phyloP scores from a whole-genome alignment of 2,113 vertebrate genomes.

The Hypocryptadius cinnamomeus region DNA sequence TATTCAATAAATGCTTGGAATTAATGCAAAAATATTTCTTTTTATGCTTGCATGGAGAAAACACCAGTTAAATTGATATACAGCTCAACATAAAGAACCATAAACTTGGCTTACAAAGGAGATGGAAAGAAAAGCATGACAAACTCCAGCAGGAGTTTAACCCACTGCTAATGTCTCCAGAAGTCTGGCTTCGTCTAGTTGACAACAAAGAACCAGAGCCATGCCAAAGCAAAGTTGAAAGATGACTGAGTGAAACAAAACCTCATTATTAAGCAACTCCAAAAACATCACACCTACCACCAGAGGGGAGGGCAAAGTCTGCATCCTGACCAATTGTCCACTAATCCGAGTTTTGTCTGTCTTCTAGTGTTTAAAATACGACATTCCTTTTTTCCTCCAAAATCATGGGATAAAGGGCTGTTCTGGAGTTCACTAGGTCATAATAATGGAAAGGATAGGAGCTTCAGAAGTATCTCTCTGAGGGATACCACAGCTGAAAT shows the following conservation, averaged over 20 bases:
- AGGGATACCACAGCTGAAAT: background rate
- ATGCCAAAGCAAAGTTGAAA: background rate
- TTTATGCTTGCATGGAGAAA: background rate
- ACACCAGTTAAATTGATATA: background rate
- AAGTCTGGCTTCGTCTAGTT: background rate
- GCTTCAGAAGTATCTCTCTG: background rate
- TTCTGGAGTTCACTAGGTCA: background rate
- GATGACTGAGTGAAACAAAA: background rate
- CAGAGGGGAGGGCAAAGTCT: background rate
- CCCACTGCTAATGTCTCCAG: background rate
- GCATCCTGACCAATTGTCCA: background rate
- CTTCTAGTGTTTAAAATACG: background rate
- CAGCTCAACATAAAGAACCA: background rate
- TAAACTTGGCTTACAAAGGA: background rate
- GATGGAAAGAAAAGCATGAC: background rate
- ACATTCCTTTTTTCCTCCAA: background rate
- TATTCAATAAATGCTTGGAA: background rate
- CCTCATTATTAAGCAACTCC: background rate
- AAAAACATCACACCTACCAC: background rate
- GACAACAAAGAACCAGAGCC: background rate
- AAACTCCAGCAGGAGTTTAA: background rate
- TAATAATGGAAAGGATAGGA: background rate
- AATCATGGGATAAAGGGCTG: background rate
- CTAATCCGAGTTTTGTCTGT: fast-evolving
- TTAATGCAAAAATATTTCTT: background rate